Conservation (phyloP, 2,113 vertebrate species). For the Struthio camelus region DNA sequence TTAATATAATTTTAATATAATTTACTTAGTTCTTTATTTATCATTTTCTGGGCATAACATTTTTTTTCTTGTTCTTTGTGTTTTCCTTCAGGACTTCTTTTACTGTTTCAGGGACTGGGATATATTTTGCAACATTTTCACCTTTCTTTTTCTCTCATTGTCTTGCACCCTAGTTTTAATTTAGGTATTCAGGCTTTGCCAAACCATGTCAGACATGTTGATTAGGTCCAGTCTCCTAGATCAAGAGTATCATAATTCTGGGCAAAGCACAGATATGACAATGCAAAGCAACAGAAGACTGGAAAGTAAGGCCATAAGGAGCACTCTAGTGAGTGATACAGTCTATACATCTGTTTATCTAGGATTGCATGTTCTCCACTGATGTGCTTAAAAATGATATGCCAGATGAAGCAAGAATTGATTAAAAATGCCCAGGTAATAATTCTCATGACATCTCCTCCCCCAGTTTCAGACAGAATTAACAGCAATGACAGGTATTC, state of each 20-base stretch:
- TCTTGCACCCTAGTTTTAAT: not conserved
- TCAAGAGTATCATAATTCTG: not conserved
- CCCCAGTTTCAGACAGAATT: not conserved
- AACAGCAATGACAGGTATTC: not conserved
- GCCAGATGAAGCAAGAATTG: not conserved
- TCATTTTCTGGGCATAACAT: not conserved
- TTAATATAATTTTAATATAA: not conserved
- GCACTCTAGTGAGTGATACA: not conserved
- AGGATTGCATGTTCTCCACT: not conserved
- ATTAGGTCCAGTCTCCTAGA: not conserved
- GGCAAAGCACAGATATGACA: not conserved
- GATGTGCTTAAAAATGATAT: not conserved
- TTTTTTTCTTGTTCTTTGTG: not conserved
- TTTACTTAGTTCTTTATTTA: not conserved
- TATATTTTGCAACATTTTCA: not conserved
- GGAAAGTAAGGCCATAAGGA: not conserved
- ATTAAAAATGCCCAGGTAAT: not conserved
- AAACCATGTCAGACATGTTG: not conserved
- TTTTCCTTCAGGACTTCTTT: not conserved
- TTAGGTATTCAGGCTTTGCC: not conserved
- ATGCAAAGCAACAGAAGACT: not conserved
- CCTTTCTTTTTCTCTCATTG: not conserved
- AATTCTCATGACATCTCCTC: not conserved
- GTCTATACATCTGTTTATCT: not conserved
- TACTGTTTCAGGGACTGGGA: not conserved